Percentiles rank a stretch among this genome's conserved stretches.
phyloP scores from a whole-genome alignment of 2,797 vertebrate species.

The Sebastes kiyomatsui region DNA sequence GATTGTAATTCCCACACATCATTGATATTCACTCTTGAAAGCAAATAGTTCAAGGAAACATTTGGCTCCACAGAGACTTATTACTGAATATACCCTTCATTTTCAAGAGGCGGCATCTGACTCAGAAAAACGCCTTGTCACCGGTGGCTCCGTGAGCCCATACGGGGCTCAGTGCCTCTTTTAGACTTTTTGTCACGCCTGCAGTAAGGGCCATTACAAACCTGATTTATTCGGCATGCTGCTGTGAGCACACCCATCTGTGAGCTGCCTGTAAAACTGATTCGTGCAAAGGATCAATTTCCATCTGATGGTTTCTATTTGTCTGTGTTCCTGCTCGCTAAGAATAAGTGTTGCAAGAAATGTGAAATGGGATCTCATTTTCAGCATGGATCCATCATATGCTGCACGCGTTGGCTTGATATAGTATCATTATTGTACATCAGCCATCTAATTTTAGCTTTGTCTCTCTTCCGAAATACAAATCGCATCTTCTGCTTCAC shows the following conservation, averaged over 20 bases:
- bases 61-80: conserved; percentile 60
- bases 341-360: conserved; percentile 58
- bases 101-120: conserved; percentile 44
- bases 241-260: conserved; percentile 61
- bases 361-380: conserved; percentile 66
- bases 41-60: conserved; percentile 75
- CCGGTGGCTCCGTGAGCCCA: conserved; percentile 24
- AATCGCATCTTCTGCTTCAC: conserved; percentile 32
- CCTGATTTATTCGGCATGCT: conserved; percentile 67
- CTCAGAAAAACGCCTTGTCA: conserved; percentile 36
- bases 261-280: conserved; percentile 68
- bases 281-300: conserved; percentile 69
- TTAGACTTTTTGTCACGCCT: conserved; percentile 62
- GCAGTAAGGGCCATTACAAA: conserved; percentile 64
- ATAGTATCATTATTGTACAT: conserved; percentile 45
- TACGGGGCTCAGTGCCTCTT: conserved; percentile 38
- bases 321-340: conserved; percentile 47
- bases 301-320: conserved; percentile 72
- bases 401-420: conserved; percentile 36
- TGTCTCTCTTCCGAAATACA: conserved; percentile 31
- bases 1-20: conserved; percentile 73
- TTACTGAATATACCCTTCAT: conserved; percentile 52
- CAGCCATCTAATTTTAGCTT: conserved; percentile 50
- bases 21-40: conserved; percentile 79
- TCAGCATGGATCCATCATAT: conserved; percentile 57